These are phyloP conservation scores for Pitta sordida DNA, from an alignment of 2,113 vertebrate species.

Conservation along the genomic window DNA sequence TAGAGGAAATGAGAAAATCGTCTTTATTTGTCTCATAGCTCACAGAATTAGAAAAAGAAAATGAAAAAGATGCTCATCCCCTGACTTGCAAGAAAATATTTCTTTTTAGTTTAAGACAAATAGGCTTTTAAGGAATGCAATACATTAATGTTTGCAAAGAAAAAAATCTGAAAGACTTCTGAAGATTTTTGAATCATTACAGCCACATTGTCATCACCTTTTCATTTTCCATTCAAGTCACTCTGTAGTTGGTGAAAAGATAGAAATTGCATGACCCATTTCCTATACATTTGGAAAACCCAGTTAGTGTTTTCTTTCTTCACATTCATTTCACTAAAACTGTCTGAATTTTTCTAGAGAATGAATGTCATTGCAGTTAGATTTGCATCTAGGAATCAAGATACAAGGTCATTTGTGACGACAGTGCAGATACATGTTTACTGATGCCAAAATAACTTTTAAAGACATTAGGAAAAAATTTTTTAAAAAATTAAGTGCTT, in stretches of 20 bases:
- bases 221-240: conserved; percentile 21
- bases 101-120: conserved; percentile 19
- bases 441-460: background rate
- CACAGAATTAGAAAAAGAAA: background rate
- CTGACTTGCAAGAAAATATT: background rate
- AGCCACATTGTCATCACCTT: background rate
- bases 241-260: background rate
- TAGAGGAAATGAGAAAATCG: conserved; percentile 48
- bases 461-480: background rate
- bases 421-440: background rate
- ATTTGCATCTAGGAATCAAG: background rate
- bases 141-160: background rate
- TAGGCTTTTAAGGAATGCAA: background rate
- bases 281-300: background rate
- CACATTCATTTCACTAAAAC: background rate
- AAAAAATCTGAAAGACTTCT: background rate
- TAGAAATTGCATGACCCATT: conserved; percentile 28
- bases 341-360: background rate
- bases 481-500: background rate
- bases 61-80: background rate
- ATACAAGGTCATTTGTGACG: background rate
- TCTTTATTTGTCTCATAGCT: conserved; percentile 28
- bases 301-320: background rate
- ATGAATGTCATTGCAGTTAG: background rate
- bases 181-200: conserved; percentile 5